These are phyloP conservation scores for Agrochola circellaris DNA, from an alignment of 2,888 invertebrate genomes.

Conservation along the genomic window DNA sequence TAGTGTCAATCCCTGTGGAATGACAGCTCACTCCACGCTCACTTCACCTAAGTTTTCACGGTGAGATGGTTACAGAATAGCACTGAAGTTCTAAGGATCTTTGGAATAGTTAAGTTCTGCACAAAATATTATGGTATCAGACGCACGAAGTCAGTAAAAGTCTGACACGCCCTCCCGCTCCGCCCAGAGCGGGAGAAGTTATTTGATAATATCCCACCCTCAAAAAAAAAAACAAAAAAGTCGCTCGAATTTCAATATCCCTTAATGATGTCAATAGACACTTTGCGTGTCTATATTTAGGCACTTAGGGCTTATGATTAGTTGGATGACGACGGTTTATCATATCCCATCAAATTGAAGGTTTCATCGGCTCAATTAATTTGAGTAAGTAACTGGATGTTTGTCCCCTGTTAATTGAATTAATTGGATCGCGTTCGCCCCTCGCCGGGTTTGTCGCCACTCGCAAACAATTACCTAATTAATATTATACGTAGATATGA, in stretches of 20 bases:
- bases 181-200: too few species aligned
- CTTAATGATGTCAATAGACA: slow-evolving; percentile 9
- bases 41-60: too few species aligned
- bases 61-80: too few species aligned
- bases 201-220: too few species aligned
- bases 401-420: slow-evolving; percentile 71
- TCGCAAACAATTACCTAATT: slow-evolving; percentile 68
- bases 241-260: slow-evolving; percentile 27
- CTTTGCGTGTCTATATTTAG: slow-evolving; percentile 33
- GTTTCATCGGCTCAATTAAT: slow-evolving; percentile 67
- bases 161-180: too few species aligned
- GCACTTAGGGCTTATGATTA: slow-evolving; percentile 35
- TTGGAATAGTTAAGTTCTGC: background rate
- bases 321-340: slow-evolving; percentile 39
- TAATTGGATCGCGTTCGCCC: slow-evolving; percentile 68
- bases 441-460: slow-evolving; percentile 46
- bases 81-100: background rate
- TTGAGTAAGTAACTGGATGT: slow-evolving; percentile 69
- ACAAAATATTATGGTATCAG: background rate
- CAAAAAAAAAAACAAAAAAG: too few species aligned
- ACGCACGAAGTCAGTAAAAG: too few species aligned
- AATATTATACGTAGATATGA: slow-evolving; percentile 56
- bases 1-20: too few species aligned
- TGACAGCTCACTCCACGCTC: too few species aligned
- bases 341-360: slow-evolving; percentile 63